Evolutionary conservation across 2,113 vertebrate species (phyloP), one percentile per base, ranked within the genome.

Genomic region (Hassar affinis): DNA sequence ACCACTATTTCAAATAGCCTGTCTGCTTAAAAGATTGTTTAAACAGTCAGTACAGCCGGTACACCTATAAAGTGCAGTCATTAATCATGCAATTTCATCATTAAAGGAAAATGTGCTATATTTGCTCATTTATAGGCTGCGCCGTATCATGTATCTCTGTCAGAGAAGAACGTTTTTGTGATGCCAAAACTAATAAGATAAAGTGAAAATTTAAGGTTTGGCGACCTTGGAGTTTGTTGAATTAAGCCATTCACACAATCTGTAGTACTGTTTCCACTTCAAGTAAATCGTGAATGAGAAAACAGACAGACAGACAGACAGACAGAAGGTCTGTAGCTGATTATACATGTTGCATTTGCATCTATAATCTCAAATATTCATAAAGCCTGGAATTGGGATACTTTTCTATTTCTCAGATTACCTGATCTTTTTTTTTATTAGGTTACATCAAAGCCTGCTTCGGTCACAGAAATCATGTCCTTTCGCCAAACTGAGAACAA

Each of bases 381-480:
- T 15, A 51, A 6, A 17, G n/a, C 14, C 6, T 17, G 2, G 47
- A 51, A 74, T 30, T 0, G 20, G 6, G 18, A 3, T n/a, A n/a
- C n/a, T 72, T 71, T 71, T 72, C 25, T 5, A 6, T 47, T 12
- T 69, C 4, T 15, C 33, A 12, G 4, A 71, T 71, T 42, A 75
- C n/a, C 71, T 30, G 45, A 6, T 47, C 25, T 27, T 27, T 4
- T 4, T 47, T 71, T 17, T 52, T 52, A 25, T 76, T 57, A 25
- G 42, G 51, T 83, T 35, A 78, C 90, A 93, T 93, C 94, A 94
- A 93, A 91, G 90, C 89, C 88, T 90, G 89, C 93, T 93, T 87
- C 83, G 85, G 82, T 84, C 80, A 74, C 59, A 88, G 79, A 82
- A 77, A 61, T 81, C 77, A 18, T 88, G 84, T 80, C 84, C 87